Evolutionary conservation across 2,888 invertebrate genomes (phyloP), one percentile per base, ranked within the genome.

Genomic region (Ernsta delagoae): DNA sequence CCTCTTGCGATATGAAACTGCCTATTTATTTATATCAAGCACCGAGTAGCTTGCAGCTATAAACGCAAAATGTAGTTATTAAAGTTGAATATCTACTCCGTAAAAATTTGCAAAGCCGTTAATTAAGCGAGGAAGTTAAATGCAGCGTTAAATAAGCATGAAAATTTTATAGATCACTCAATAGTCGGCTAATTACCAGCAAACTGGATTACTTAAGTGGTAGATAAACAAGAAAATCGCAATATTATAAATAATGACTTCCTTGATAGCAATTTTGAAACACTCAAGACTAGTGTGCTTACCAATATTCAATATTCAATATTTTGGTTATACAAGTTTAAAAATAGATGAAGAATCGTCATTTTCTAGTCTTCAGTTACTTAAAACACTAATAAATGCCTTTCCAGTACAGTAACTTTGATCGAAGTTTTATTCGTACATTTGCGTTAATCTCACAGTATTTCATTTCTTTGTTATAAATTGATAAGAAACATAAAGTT

Each of bases 161-260:
- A 67, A 67, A 36, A 56, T 45, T 67, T 67, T 61, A 67, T 67
- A 54, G 67, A 61, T 67, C 61, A 41, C 66, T 67, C 56, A 67
- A 61, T 61, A 67, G 56, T 56, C 56, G 43, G 34, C 67, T 54
- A 67, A 61, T 67, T 61, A 62, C 39, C 24, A 62, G 48, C 34
- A 43, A 48, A 68, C 61, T 31, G 67, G 67, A 56, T 41, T 68
- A 2, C n/a, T 12, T 68, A 41, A 68, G 24, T 61, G 39, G 45
- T 31, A n/a, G 31, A 36, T 56, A 68, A 62, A 68, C 60, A 57
- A 56, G 31, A 57, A 68, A 48, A 50, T 57, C 8, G 62, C 57
- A 48, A 57, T 50, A 36, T 62, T 61, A 16, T 53, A 36, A 36
- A 41, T 41, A 11, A 36, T 36, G 12, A 9, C 8, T 24, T 16